Conservation (phyloP, 2,888 invertebrate genomes). For the Oeneis ivallda region DNA sequence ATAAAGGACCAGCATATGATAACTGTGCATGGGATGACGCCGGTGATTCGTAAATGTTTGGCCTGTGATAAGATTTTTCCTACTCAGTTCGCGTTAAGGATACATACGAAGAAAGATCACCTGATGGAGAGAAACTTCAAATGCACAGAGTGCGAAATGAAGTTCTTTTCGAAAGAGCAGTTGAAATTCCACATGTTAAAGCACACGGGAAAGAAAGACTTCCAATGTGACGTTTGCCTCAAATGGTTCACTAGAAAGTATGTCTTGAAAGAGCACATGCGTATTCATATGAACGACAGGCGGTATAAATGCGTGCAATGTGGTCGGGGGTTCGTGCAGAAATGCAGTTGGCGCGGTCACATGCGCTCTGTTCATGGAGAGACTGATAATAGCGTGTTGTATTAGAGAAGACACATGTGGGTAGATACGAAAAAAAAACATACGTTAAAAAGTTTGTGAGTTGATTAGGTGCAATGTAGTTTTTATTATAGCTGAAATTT, state of each 20-base stretch:
- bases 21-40: conserved; percentile 42
- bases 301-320: conserved; percentile 54
- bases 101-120: conserved; percentile 54
- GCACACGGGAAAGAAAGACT: conserved; percentile 43
- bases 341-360: conserved; percentile 23
- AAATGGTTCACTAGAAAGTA: conserved; percentile 44
- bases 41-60: conserved; percentile 43
- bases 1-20: conserved; percentile 42
- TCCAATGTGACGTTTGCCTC: conserved; percentile 47
- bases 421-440: too few relatives aligned
- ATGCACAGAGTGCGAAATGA: conserved; percentile 48
- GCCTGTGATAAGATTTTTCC: conserved; percentile 50
- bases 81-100: conserved; percentile 42
- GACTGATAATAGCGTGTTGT: neutral
- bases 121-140: conserved; percentile 50
- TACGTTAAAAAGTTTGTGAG: too few relatives aligned
- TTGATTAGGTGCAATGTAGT: too few relatives aligned
- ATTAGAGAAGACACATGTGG: too few relatives aligned
- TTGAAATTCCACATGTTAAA: conserved; percentile 47
- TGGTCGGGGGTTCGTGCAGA: conserved; percentile 16
- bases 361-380: conserved; percentile 31
- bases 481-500: too few relatives aligned
- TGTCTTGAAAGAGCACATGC: conserved; percentile 52
- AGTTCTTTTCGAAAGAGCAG: conserved; percentile 43
- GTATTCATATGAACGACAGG: conserved; percentile 64